These are phyloP conservation scores for Erethizon dorsatum DNA, from an alignment of 2,797 vertebrate species.

Conservation along the genomic window DNA sequence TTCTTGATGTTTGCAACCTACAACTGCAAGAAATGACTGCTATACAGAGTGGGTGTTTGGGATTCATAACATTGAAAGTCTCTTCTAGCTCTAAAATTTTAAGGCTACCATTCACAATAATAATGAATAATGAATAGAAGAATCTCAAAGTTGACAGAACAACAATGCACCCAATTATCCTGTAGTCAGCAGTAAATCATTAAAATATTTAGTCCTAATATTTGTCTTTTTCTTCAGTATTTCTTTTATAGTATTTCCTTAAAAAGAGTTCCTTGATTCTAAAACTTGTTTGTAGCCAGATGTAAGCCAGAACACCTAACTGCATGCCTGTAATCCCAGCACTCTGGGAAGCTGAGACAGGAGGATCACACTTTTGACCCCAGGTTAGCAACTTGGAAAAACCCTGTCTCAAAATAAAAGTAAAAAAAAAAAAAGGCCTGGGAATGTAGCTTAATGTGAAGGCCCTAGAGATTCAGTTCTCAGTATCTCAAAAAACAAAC, in stretches of 20 bases:
- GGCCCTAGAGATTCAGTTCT: not conserved
- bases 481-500: not conserved
- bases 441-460: not conserved
- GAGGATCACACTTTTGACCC: not conserved
- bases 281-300: not conserved
- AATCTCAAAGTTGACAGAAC: slow-evolving; percentile 60
- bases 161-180: slow-evolving; percentile 57
- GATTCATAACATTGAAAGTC: slow-evolving; percentile 56
- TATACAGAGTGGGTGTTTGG: slow-evolving; percentile 47
- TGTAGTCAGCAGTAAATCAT: slow-evolving; percentile 13
- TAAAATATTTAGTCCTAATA: slow-evolving; percentile 60
- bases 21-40: slow-evolving; percentile 43
- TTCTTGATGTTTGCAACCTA: slow-evolving; percentile 17
- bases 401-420: not conserved
- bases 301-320: not conserved
- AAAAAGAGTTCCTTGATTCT: not conserved
- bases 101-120: slow-evolving; percentile 62
- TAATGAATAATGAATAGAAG: slow-evolving; percentile 63
- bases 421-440: not conserved
- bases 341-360: not conserved
- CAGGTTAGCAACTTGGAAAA: not conserved
- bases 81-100: slow-evolving; percentile 67
- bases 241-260: slow-evolving; percentile 53
- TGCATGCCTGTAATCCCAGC: not conserved
- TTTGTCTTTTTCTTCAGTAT: slow-evolving; percentile 65